Base-by-base conservation (phyloP, 2,888 invertebrate genomes). In the Spilarctia lutea region DNA sequence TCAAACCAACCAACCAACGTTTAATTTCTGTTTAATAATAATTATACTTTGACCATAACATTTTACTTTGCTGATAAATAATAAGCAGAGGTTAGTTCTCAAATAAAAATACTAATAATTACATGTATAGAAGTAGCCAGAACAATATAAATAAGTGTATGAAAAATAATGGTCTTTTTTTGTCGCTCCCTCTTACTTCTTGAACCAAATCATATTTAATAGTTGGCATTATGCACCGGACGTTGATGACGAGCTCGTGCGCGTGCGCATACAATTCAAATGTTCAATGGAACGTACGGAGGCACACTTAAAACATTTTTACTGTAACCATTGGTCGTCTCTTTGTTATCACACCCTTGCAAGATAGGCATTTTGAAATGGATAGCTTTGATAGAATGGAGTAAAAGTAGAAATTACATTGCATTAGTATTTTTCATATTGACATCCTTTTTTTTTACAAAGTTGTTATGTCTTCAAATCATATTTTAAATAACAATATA, bases 261-360 rank as follows among this genome's bases (percentile, higher is more conserved):
- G 95, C 92, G 94, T 94, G 93, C 92, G 88, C 88, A 85, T 87
- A 79, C 88, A 87, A 92, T 91, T 91, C 92, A 87, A 89, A 88
- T 89, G 92, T 90, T 94, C 94, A 95, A 94, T 95, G 94, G 93
- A 90, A 93, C 94, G 94, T 93, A 92, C 91, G 94, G 93, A 93
- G 95, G 95, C 95, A 87, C 94, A 94, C 95, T 95, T 95, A 94
- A 93, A 95, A 94, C 94, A 94, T 95, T 95, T 94, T 94, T 94
- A 94, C 94, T 94, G 93, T 93, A 89, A 89, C 89, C 85, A 83
- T 84, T 83, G 85, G 77, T 73, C 81, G 72, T 74, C 84, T 70
- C 88, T 89, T 93, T 94, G 92, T 92, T 83, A 83, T 75, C 79
- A 81, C 79, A 86, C 89, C 91, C 89, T 88, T 78, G 68, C 76